phyloP scores from a whole-genome alignment of 2,888 invertebrate genomes.

The Elysia crispata region DNA sequence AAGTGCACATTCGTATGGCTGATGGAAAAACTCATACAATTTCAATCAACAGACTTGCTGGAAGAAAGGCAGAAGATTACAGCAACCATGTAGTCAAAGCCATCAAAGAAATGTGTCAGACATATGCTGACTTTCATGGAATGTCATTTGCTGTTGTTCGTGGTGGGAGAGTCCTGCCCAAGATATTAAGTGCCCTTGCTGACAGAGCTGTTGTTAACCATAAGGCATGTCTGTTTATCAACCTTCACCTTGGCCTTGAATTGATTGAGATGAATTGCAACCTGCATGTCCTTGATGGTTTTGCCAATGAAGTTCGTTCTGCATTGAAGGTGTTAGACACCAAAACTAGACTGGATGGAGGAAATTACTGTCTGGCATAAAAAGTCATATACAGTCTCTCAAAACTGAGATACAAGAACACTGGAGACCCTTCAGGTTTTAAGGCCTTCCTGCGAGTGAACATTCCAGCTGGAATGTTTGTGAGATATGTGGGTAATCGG shows the following conservation, averaged over 20 bases:
- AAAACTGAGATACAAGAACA: neutral
- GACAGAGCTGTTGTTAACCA: constrained; percentile 23
- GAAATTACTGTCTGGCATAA: neutral
- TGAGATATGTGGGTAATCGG: neutral
- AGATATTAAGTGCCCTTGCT: constrained; percentile 9
- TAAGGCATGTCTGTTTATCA: neutral
- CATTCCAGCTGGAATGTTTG: neutral
- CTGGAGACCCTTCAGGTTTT: neutral
- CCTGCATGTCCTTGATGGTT: constrained; percentile 28
- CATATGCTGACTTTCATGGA: too few species aligned
- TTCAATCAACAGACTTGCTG: too few species aligned
- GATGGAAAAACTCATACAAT: too few species aligned
- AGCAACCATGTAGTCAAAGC: too few species aligned
- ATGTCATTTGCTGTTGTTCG: too few species aligned
- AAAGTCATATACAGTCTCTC: neutral
- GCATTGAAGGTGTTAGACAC: neutral
- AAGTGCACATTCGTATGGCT: neutral
- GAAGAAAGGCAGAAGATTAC: too few species aligned
- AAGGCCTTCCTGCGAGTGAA: constrained; percentile 2
- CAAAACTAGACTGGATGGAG: neutral
- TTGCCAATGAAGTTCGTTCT: constrained; percentile 2
- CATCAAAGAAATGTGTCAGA: too few species aligned
- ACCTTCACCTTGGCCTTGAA: neutral
- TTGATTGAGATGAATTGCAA: constrained; percentile 18
- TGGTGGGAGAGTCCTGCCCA: neutral